These are phyloP conservation scores for Strigamia maritima DNA, from an alignment of 2,888 invertebrate species.

Conservation along the genomic window DNA sequence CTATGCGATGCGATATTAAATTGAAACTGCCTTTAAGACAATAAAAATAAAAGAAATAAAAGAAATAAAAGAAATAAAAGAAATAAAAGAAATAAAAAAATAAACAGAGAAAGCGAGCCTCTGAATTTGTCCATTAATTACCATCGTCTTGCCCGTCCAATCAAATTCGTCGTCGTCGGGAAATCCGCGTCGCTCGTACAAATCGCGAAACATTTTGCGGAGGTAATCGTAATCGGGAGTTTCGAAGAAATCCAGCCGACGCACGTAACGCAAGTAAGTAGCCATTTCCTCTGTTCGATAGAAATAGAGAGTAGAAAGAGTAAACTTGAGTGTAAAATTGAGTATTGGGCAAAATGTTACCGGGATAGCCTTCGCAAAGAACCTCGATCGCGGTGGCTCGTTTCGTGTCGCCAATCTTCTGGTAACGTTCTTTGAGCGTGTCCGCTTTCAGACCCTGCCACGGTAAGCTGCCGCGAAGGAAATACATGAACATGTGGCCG, in stretches of 20 bases:
- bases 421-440: constrained; percentile 97
- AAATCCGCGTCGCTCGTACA: constrained; percentile 70
- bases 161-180: constrained; percentile 89
- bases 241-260: constrained; percentile 97
- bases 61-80: background rate
- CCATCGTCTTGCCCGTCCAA: constrained; percentile 83
- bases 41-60: background rate
- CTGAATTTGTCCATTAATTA: constrained; percentile 45
- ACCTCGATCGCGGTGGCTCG: constrained; percentile 97
- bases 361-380: constrained; percentile 65
- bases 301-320: no score
- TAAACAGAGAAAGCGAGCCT: background rate
- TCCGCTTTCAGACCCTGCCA: constrained; percentile 99
- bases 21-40: background rate
- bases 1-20: no score
- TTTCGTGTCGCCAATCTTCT: constrained; percentile 99
- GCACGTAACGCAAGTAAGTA: constrained; percentile 94
- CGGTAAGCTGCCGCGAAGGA: constrained; percentile 96
- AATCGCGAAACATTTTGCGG: constrained; percentile 88
- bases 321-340: no score
- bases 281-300: constrained; percentile 90
- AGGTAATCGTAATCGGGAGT: constrained; percentile 99
- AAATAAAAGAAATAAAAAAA: background rate
- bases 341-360: no score
- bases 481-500: constrained; percentile 99